A percentile compares a stretch with the other conserved stretches of the same genome.
Conservation (phyloP, 2,113 vertebrate genomes). For the Chelonoidis abingdonii region DNA sequence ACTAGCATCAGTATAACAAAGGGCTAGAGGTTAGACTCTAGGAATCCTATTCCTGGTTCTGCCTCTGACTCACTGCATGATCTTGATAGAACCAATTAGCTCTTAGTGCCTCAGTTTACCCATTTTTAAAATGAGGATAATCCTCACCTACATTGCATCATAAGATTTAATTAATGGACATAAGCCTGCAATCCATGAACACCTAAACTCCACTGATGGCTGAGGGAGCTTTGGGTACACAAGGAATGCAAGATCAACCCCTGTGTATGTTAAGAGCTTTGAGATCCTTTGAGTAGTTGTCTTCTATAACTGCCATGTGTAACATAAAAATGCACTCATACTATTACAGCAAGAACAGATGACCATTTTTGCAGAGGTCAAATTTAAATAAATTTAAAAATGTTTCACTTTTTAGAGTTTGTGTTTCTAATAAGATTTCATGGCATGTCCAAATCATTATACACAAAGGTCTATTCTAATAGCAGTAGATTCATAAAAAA, state of each 20-base stretch:
- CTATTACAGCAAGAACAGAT: neutral
- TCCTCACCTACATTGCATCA: neutral
- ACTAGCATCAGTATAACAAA: neutral
- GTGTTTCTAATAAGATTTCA: slow-evolving; percentile 72
- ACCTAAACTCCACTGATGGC: neutral
- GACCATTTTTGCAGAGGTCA: slow-evolving; percentile 49
- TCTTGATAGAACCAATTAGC: neutral
- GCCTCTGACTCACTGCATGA: neutral
- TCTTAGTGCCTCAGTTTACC: neutral
- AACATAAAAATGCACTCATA: neutral
- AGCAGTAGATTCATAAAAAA: slow-evolving; percentile 77
- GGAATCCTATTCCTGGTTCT: neutral
- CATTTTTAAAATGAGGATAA: neutral
- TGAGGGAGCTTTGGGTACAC: neutral
- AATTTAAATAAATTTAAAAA: slow-evolving; percentile 14
- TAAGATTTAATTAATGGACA: neutral
- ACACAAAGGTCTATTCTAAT: slow-evolving; percentile 71
- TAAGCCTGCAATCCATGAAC: neutral
- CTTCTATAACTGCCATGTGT: neutral
- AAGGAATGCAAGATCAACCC: neutral
- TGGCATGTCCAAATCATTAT: slow-evolving; percentile 66
- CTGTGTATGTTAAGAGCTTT: neutral
- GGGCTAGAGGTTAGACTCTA: neutral
- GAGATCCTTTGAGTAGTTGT: neutral
- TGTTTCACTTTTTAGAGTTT: slow-evolving; percentile 60